Percentiles rank a stretch among this genome's conserved stretches.
phyloP scores from a whole-genome alignment of 1,140 invertebrate species.

The Rhopalosiphum maidis region DNA sequence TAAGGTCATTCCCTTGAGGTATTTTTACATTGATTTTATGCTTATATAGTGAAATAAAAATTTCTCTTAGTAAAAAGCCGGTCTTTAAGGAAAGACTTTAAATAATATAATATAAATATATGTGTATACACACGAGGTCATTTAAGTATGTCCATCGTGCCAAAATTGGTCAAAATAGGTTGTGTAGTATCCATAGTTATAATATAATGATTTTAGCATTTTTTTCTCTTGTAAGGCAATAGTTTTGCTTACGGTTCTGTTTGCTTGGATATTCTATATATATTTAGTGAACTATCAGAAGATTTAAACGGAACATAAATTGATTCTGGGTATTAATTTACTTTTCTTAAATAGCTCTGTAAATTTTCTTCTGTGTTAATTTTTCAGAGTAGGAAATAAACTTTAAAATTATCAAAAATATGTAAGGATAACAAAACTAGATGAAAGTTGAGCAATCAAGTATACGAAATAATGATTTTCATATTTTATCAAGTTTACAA shows the following conservation, averaged over 20 bases:
- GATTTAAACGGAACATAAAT: background rate
- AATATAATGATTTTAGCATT: background rate
- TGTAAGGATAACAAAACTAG: background rate
- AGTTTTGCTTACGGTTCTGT: background rate
- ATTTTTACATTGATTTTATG: background rate
- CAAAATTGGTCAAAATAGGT: background rate
- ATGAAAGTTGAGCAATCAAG: background rate
- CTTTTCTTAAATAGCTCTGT: background rate
- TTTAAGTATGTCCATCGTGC: background rate
- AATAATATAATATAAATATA: background rate
- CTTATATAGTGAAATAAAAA: background rate
- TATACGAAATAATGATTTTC: background rate
- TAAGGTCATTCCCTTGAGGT: background rate
- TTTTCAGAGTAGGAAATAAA: background rate
- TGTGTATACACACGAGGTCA: background rate
- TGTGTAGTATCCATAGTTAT: background rate
- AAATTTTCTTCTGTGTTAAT: background rate
- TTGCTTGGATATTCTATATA: background rate
- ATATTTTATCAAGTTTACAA: background rate
- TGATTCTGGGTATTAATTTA: background rate
- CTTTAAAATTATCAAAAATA: background rate
- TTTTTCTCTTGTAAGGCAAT: background rate
- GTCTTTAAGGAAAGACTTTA: background rate
- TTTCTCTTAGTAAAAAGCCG: background rate
- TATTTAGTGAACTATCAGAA: background rate